Percentiles rank a stretch among this genome's conserved stretches.
phyloP scores from a whole-genome alignment of 2,888 invertebrate species.

The Meta bourneti region DNA sequence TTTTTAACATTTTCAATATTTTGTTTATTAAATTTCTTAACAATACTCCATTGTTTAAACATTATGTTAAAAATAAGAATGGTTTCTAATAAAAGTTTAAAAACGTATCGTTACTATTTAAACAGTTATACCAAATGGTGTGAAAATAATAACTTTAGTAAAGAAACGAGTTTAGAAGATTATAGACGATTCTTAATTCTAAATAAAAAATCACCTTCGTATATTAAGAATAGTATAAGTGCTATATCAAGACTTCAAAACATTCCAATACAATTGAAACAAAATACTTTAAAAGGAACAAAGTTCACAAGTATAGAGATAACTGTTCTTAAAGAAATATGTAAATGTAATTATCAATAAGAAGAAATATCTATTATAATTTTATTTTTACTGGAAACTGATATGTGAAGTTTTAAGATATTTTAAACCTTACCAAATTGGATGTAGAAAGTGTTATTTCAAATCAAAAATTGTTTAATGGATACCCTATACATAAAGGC shows the following conservation, averaged over 20 bases:
- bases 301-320: background rate
- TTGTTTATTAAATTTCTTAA: background rate
- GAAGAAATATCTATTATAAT: constrained; percentile 9
- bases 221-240: constrained; percentile 21
- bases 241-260: background rate
- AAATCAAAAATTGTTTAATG: background rate
- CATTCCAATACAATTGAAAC: background rate
- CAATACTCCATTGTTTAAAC: background rate
- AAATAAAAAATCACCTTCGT: background rate
- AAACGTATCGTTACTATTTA: constrained; percentile 15
- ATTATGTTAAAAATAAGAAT: constrained; percentile 14
- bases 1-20: background rate
- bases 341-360: constrained; percentile 3
- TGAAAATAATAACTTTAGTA: background rate
- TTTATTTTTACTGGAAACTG: background rate
- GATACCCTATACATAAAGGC: background rate
- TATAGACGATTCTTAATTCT: background rate
- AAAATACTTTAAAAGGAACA: background rate
- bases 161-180: background rate
- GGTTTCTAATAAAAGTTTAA: constrained; percentile 13
- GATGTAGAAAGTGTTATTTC: constrained; percentile 16
- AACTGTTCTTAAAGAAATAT: background rate
- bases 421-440: background rate
- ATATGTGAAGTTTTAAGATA: background rate
- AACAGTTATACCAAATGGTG: constrained; percentile 36